phyloP scores from a whole-genome alignment of 2,888 invertebrate genomes.

The Lapara coniferarum region DNA sequence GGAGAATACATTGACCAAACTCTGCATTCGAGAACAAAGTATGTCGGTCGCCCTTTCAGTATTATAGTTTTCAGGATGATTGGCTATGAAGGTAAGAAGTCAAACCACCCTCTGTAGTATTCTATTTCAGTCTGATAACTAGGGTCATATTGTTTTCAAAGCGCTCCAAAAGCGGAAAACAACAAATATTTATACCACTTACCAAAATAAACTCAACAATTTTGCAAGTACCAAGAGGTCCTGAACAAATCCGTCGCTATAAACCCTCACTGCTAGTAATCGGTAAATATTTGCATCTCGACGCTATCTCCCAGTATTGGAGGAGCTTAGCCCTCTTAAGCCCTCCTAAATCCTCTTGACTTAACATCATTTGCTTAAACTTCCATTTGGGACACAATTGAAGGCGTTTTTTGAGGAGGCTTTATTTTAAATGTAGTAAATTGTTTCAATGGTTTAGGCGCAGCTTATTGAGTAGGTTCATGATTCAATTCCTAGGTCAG shows the following conservation, averaged over 20 bases:
- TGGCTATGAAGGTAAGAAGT: no score
- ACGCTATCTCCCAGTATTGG: conserved; percentile 24
- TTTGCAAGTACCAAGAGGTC: background rate
- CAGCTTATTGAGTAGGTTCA: background rate
- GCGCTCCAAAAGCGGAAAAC: background rate
- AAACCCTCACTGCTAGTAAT: conserved; percentile 22
- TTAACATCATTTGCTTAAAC: conserved; percentile 29
- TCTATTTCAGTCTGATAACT: no score
- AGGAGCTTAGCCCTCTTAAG: conserved; percentile 24
- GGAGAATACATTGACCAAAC: no score
- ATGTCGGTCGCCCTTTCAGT: no score
- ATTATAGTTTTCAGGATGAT: no score
- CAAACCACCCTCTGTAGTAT: no score
- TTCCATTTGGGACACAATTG: conserved; percentile 20
- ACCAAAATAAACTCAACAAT: background rate
- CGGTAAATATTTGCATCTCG: conserved; percentile 28
- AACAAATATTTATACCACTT: background rate
- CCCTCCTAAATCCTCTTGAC: conserved; percentile 27
- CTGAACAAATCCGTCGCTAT: conserved; percentile 20
- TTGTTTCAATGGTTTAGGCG: background rate
- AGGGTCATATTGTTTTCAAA: background rate
- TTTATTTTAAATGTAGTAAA: background rate
- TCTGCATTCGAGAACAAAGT: no score
- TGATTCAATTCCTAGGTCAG: no score
- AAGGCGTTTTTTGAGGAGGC: background rate